Percentiles rank a stretch among this genome's conserved stretches.
Conservation (phyloP, 2,797 vertebrate genomes). For the Silurus aristotelis region DNA sequence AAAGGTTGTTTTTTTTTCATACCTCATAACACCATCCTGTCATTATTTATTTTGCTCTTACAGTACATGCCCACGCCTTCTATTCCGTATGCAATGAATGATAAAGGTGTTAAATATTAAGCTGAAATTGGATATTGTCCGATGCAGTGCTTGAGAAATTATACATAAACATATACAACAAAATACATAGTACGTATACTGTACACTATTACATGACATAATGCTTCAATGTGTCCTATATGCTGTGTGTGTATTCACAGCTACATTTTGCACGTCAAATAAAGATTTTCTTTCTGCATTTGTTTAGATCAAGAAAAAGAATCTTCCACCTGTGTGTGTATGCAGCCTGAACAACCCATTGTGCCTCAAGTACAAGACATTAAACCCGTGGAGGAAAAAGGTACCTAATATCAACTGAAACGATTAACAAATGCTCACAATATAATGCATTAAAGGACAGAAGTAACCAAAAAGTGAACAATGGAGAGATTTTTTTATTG, state of each 20-base stretch:
- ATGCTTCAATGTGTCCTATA: neutral
- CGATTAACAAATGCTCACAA: neutral
- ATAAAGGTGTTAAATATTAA: neutral
- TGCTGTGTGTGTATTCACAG: neutral
- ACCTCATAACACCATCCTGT: neutral
- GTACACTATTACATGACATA: neutral
- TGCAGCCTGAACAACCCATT: slow-evolving; percentile 35
- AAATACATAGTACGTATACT: neutral
- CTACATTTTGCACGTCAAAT: too few relatives aligned
- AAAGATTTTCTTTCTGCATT: slow-evolving; percentile 10
- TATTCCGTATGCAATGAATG: neutral
- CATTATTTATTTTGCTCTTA: neutral
- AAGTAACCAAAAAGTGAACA: neutral
- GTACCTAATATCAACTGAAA: slow-evolving; percentile 52
- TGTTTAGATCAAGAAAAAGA: slow-evolving; percentile 47
- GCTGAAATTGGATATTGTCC: neutral
- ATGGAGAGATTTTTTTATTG: neutral
- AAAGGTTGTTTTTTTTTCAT: too few relatives aligned
- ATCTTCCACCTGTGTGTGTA: slow-evolving; percentile 37
- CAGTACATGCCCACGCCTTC: neutral
- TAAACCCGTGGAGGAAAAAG: slow-evolving; percentile 60
- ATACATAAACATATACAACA: neutral
- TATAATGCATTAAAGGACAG: neutral
- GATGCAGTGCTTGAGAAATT: neutral
- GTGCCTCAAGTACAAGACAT: slow-evolving; percentile 36